A percentile compares a stretch with the other conserved stretches of the same genome.
Evolutionary conservation across 2,888 invertebrate genomes (phyloP).

Genomic region (Artemia sp.): DNA sequence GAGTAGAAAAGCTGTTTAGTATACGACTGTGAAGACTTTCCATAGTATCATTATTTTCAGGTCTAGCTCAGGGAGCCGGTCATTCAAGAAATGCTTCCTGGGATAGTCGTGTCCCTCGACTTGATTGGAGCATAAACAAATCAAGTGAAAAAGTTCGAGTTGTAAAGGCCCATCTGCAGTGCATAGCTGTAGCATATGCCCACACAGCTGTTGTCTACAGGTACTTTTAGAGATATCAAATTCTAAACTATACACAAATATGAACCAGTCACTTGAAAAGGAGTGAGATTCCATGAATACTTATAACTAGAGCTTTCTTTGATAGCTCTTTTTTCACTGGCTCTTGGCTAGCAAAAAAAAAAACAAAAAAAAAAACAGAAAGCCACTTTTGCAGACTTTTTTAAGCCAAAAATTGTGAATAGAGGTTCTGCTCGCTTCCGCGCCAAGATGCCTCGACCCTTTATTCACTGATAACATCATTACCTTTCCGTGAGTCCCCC

Average conservation of each 20-base stretch:
- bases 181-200: constrained; percentile 90
- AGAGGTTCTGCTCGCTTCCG: no score
- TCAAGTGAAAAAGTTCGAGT: constrained; percentile 47
- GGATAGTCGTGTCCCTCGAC: background rate
- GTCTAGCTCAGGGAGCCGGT: background rate
- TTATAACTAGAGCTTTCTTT: constrained; percentile 3
- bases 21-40: no score
- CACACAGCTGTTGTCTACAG: constrained; percentile 88
- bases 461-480: no score
- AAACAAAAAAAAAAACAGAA: no score
- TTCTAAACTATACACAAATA: background rate
- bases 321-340: constrained; percentile 12
- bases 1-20: no score
- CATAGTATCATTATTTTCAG: background rate
- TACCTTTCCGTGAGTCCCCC: no score
- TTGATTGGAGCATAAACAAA: constrained; percentile 1
- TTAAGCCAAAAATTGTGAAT: no score
- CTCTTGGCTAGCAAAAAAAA: constrained; percentile 12
- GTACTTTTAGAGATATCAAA: constrained; percentile 34
- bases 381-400: no score
- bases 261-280: no score
- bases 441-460: no score
- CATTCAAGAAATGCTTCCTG: constrained; percentile 5
- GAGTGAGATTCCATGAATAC: no score
- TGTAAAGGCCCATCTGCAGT: constrained; percentile 90